phyloP scores from a whole-genome alignment of 2,797 vertebrate species.

The Spinibarbus caldwelli region DNA sequence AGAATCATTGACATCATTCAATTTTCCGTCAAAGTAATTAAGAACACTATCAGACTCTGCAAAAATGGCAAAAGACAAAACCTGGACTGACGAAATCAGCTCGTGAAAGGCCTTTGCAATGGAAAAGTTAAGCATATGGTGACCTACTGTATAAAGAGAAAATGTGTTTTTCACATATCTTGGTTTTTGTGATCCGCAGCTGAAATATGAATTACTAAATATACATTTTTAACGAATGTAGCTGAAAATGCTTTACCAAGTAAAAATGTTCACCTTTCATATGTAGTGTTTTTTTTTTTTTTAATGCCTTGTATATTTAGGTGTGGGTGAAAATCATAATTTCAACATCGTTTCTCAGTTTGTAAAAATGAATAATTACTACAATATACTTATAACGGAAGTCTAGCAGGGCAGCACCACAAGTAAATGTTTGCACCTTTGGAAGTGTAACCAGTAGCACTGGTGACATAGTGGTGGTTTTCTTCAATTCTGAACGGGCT shows the following conservation, averaged over 20 bases:
- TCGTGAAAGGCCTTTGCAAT: neutral
- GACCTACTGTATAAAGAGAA: too few relatives aligned
- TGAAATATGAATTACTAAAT: too few relatives aligned
- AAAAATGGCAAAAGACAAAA: neutral
- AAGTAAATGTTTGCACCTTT: too few relatives aligned
- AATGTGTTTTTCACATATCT: neutral
- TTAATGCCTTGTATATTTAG: neutral
- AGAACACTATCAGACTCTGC: neutral
- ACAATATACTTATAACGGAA: neutral
- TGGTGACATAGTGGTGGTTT: neutral
- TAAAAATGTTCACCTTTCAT: too few relatives aligned
- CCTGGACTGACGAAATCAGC: neutral
- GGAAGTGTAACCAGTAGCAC: neutral
- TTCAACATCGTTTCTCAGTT: neutral
- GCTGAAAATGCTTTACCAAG: too few relatives aligned
- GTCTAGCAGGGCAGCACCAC: too few relatives aligned
- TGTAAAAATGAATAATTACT: neutral
- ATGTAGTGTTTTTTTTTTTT: neutral
- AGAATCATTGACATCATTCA: slow-evolving; percentile 3
- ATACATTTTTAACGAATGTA: too few relatives aligned
- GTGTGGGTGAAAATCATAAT: neutral
- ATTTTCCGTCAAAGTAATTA: neutral
- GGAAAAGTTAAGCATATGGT: neutral
- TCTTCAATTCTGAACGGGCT: neutral
- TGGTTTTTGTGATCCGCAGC: too few relatives aligned